A percentile compares a stretch with the other conserved stretches of the same genome.
Evolutionary conservation across 2,113 vertebrate species (phyloP).

Genomic region (Elaphurus davidianus): DNA sequence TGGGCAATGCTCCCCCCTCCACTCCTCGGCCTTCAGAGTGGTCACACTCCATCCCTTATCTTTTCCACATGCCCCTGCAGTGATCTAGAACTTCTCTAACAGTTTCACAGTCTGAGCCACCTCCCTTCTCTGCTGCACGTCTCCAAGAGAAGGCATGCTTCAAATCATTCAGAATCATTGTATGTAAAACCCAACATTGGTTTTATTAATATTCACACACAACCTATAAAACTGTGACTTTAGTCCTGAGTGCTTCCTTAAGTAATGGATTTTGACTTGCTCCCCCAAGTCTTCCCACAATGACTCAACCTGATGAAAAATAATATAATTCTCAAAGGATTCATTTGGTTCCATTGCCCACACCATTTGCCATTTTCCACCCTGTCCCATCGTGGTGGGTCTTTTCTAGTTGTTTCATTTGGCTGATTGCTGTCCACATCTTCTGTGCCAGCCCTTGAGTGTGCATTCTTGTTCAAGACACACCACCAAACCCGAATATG

Average conservation of each 20-base stretch:
- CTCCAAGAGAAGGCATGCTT: background rate
- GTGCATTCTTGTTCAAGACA: slow-evolving; percentile 64
- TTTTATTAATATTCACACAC: background rate
- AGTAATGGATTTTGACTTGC: slow-evolving; percentile 72
- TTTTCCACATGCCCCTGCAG: background rate
- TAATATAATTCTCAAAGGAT: slow-evolving; percentile 77
- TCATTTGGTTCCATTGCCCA: slow-evolving; percentile 64
- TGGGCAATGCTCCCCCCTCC: background rate
- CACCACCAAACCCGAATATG: slow-evolving; percentile 60
- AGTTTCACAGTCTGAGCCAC: background rate
- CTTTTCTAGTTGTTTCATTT: background rate
- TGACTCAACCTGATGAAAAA: slow-evolving; percentile 78
- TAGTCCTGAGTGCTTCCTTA: slow-evolving; percentile 29
- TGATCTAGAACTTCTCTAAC: background rate
- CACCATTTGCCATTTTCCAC: slow-evolving; percentile 54
- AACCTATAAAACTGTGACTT: slow-evolving; percentile 38
- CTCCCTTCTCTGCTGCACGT: background rate
- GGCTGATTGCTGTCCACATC: background rate
- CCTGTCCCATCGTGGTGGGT: slow-evolving; percentile 58
- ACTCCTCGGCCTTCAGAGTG: background rate
- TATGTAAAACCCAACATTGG: background rate
- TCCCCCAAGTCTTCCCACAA: slow-evolving; percentile 69
- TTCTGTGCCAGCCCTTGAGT: slow-evolving; percentile 17
- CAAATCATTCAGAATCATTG: background rate
- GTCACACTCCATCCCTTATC: background rate